Base-by-base conservation (phyloP, 2,797 vertebrate species). In the Sebastes goodei region DNA sequence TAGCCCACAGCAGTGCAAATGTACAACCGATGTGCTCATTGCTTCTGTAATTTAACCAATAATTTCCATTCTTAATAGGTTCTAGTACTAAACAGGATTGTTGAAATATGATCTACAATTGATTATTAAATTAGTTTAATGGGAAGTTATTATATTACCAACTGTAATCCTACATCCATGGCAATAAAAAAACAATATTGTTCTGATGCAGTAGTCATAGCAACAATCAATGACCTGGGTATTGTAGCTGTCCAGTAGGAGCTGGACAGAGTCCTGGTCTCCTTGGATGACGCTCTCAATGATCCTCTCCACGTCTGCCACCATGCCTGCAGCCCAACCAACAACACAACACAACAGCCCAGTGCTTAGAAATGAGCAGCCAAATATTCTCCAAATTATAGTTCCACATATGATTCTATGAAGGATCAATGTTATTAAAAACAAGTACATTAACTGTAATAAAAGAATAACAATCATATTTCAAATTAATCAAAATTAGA, bases 231-330 rank as follows among this genome's bases (percentile, higher is more conserved):
- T 75, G 83, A 95, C 95, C 94, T 95, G 88, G 12, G 81, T 83
- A 57, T 95, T 96, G 88, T 94, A 95, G 72, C 74, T 53, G 17
- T 90, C 62, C 83, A 96, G 89, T 0, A 91, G 86, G 11, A 60
- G 82, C 65, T 92, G 94, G 53, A 95, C 91, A 1, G 80, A 63
- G 62, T 93, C 89, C 89, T 95, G 93, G 74, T 95, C 92, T 27
- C 94, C 92, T 0, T 68, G 76, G 62, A 84, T 55, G 32, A 96
- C 91, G 74, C 82, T 88, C 67, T 90, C 82, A 57, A 95, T 93
- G 64, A 96, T 93, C 79, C 52, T 75, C 84, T 93, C 88, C 79
- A 94, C 25, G 23, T 93, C 86, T 62, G 92, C 78, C 11, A 84
- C 83, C 94, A 95, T 95, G 70, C 6, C 81, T 82, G 60, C 49